Evolutionary conservation across 2,113 vertebrate genomes (phyloP), one percentile per base, ranked within the genome.

Genomic region (Propithecus coquereli): DNA sequence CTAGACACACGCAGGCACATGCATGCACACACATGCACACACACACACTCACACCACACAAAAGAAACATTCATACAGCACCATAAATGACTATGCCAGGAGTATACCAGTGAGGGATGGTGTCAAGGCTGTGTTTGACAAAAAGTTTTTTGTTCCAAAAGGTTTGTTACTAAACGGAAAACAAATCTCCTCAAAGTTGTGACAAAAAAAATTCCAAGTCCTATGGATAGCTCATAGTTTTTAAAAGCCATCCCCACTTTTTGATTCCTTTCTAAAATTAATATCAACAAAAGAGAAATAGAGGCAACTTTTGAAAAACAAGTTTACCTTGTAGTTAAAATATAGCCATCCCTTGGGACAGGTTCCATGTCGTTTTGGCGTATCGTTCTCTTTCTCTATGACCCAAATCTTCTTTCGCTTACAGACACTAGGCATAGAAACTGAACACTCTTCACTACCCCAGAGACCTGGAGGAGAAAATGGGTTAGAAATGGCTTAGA

Each of bases 271-370:
- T 85, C 81, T 71, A 85, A 88, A 97, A 61, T 88, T 66, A 90
- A 50, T 22, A 76, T 50, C 54, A 52, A 71, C 11, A 40, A 88
- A 86, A 71, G 45, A 89, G 52, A 96, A 93, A 77, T 32, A 90
- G 91, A 96, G 61, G 37, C 16, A 79, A 47, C 32, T 32, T 77
- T 50, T 34, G 30, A 43, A 82, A 94, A 88, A 76, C 32, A 61
- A 84, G 7, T 91, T 98, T 98, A 99, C 99, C 99, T 99, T 99
- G 95, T 99, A 98, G 98, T 99, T 99, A 91, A 99, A 99, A 97
- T 99, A 99, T 1, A 99, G 97, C 99, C 99, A 99, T 95, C 99
- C 99, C 96, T 99, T 99, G 3, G 99, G 99, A 97, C 99, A 99
- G 2, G 91, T 94, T 95, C 99, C 99, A 10, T 99, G 98, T 88